These are phyloP conservation scores for Drosophila arizonae DNA, from an alignment of 1,140 invertebrate genomes.

Conservation along the genomic window DNA sequence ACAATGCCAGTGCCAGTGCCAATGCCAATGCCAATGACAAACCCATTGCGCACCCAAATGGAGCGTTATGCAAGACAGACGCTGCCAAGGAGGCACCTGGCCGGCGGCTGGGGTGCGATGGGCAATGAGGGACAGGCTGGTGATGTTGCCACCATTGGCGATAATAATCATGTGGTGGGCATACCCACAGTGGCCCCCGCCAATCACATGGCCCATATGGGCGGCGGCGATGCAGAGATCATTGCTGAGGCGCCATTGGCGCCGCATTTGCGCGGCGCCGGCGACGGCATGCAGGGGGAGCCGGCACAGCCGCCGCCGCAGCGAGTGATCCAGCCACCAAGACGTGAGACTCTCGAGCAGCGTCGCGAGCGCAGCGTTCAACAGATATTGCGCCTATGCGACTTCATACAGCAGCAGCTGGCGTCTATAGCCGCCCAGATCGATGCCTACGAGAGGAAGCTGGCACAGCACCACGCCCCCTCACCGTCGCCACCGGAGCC, in stretches of 20 bases:
- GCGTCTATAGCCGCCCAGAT: slow-evolving; percentile 27
- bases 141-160: slow-evolving; percentile 22
- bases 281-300: slow-evolving; percentile 21
- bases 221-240: slow-evolving; percentile 47
- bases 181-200: slow-evolving; percentile 4
- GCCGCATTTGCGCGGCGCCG: slow-evolving; percentile 25
- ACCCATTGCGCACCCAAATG: not conserved
- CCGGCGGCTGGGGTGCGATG: not conserved
- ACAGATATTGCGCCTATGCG: slow-evolving; percentile 30
- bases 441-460: slow-evolving; percentile 23
- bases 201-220: slow-evolving; percentile 37
- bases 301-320: not conserved
- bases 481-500: slow-evolving; percentile 25
- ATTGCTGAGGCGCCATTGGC: slow-evolving; percentile 15
- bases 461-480: not conserved
- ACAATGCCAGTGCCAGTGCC: not conserved
- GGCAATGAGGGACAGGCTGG: slow-evolving; percentile 15
- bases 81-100: not conserved
- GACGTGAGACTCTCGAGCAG: slow-evolving; percentile 31
- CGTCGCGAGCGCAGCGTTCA: slow-evolving; percentile 26
- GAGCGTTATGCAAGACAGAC: not conserved
- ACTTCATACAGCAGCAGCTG: slow-evolving; percentile 41
- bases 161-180: slow-evolving; percentile 36
- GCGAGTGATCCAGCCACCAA: slow-evolving; percentile 23
- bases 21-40: slow-evolving; percentile 3